phyloP scores from a whole-genome alignment of 2,888 invertebrate genomes.

The Apotomis turbidana region DNA sequence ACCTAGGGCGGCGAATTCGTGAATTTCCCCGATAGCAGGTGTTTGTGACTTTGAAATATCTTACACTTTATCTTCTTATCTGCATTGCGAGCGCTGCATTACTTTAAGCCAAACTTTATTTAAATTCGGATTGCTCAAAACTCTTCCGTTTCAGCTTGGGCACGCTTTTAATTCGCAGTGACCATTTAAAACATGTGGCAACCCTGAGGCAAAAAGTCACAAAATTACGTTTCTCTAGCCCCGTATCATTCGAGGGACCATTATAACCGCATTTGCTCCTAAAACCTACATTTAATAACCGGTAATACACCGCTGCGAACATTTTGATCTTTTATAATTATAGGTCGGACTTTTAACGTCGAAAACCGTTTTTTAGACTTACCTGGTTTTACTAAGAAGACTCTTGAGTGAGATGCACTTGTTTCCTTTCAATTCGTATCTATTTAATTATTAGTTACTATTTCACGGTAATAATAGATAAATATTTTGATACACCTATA shows the following conservation, averaged over 20 bases:
- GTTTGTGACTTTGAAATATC: too few relatives aligned
- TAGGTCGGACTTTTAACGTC: slow-evolving; percentile 68
- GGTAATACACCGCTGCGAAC: slow-evolving; percentile 64
- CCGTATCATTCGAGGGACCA: slow-evolving; percentile 70
- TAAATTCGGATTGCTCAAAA: too few relatives aligned
- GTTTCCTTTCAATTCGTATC: slow-evolving; percentile 55
- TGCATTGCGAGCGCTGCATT: too few relatives aligned
- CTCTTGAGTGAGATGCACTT: slow-evolving; percentile 63
- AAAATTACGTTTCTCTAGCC: slow-evolving; percentile 63
- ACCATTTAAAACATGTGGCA: slow-evolving; percentile 22
- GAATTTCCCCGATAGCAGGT: too few relatives aligned
- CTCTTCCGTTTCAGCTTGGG: background rate
- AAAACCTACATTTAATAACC: slow-evolving; percentile 76
- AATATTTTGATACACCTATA: slow-evolving; percentile 36
- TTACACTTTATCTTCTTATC: too few relatives aligned
- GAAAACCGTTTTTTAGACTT: slow-evolving; percentile 68
- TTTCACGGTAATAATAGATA: slow-evolving; percentile 40
- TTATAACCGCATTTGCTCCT: slow-evolving; percentile 80
- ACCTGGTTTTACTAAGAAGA: slow-evolving; percentile 72
- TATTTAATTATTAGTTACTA: slow-evolving; percentile 59
- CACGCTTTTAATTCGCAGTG: slow-evolving; percentile 16
- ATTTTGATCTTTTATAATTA: slow-evolving; percentile 80
- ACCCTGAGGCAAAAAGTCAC: slow-evolving; percentile 50
- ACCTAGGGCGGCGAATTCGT: too few relatives aligned
- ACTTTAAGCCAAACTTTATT: too few relatives aligned